A percentile compares a stretch with the other conserved stretches of the same genome.
phyloP scores from a whole-genome alignment of 1,140 invertebrate genomes.

The Tetramorium alpestre region DNA sequence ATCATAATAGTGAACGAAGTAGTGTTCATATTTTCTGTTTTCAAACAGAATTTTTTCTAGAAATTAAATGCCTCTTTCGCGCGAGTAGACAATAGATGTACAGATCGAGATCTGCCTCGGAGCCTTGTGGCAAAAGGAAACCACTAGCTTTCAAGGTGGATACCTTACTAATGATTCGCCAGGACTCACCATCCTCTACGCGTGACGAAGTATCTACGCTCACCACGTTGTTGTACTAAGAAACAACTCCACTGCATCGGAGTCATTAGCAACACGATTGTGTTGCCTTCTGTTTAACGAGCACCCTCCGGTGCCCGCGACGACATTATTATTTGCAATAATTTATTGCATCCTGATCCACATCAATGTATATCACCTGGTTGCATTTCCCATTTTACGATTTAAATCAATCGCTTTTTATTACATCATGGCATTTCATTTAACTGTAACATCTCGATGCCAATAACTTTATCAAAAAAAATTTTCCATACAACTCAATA shows the following conservation, averaged over 20 bases:
- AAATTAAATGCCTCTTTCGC: constrained; percentile 11
- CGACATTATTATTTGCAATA: constrained; percentile 70
- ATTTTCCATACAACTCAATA: neutral
- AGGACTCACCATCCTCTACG: constrained; percentile 57
- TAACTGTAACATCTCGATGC: neutral
- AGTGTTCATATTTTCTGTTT: neutral
- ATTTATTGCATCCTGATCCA: constrained; percentile 61
- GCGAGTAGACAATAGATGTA: constrained; percentile 22
- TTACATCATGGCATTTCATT: neutral
- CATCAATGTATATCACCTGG: neutral
- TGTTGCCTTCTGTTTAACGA: constrained; percentile 70
- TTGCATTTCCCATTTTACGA: constrained; percentile 17
- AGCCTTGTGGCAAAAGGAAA: constrained; percentile 47
- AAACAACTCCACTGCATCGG: constrained; percentile 59
- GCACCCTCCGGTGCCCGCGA: constrained; percentile 31
- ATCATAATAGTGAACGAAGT: neutral
- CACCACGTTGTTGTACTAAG: constrained; percentile 61
- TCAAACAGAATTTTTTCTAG: neutral
- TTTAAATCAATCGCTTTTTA: neutral
- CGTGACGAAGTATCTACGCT: constrained; percentile 63
- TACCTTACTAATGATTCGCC: constrained; percentile 69
- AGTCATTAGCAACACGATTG: constrained; percentile 66
- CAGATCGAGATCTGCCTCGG: constrained; percentile 44
- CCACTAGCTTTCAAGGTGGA: constrained; percentile 49
- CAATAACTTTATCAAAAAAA: constrained; percentile 19